Conservation (phyloP, 2,888 invertebrate genomes). For the Nemotelus nigrinus region DNA sequence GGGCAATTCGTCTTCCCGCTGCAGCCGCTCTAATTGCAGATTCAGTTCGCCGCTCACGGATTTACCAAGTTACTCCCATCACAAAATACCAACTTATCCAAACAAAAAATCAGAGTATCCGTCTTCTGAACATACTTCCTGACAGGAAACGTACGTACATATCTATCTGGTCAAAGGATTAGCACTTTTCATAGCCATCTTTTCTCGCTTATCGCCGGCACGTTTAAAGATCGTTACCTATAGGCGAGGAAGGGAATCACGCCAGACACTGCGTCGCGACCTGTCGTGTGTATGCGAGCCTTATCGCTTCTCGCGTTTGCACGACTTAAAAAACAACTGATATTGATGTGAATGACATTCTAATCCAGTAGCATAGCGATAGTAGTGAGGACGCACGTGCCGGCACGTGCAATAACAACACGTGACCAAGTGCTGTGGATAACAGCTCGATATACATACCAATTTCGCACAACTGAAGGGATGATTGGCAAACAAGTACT, state of each 20-base stretch:
- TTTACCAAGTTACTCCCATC: too few relatives aligned
- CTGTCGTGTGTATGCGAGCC: not conserved
- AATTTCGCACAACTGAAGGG: conserved; percentile 26
- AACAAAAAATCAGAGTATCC: too few relatives aligned
- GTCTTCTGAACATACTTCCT: not conserved
- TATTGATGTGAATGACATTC: conserved; percentile 54
- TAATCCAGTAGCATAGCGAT: conserved; percentile 54
- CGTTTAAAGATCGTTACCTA: conserved; percentile 30
- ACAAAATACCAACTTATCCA: too few relatives aligned
- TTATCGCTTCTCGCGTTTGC: conserved; percentile 13
- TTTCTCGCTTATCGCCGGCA: conserved; percentile 15
- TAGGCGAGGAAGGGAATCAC: not conserved
- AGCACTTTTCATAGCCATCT: conserved; percentile 17
- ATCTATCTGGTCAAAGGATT: conserved; percentile 27
- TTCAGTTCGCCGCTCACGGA: too few relatives aligned
- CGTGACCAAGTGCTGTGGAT: conserved; percentile 54
- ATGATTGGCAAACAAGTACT: conserved; percentile 33
- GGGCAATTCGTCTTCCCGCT: too few relatives aligned
- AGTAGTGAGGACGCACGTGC: conserved; percentile 51
- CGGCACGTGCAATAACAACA: conserved; percentile 53
- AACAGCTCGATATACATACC: conserved; percentile 53
- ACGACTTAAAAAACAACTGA: conserved; percentile 26
- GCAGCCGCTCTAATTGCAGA: too few relatives aligned
- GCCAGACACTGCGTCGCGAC: not conserved
- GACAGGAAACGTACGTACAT: conserved; percentile 22